A percentile compares a stretch with the other conserved stretches of the same genome.
Evolutionary conservation across 1,140 invertebrate genomes (phyloP).

Genomic region (Hyposmocoma kahamanoa): DNA sequence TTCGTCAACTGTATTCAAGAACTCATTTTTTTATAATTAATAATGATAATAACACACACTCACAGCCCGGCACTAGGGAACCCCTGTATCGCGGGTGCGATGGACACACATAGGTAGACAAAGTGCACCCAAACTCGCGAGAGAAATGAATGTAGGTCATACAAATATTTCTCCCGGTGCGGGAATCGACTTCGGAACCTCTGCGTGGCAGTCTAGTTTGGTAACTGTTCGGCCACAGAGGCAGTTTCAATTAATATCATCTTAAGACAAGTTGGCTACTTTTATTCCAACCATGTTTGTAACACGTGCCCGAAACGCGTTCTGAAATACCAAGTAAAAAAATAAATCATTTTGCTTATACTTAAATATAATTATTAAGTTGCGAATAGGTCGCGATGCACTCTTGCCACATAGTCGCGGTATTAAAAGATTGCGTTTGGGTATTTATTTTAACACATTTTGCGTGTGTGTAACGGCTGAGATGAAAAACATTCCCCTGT

Average conservation of each 20-base stretch:
- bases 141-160: too few relatives aligned
- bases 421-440: constrained; percentile 66
- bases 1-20: constrained; percentile 26
- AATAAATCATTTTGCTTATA: constrained; percentile 61
- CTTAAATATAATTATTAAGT: constrained; percentile 54
- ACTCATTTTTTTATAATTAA: constrained; percentile 19
- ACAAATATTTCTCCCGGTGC: too few relatives aligned
- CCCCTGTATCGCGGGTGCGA: too few relatives aligned
- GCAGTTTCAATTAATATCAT: constrained; percentile 27
- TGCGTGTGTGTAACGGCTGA: constrained; percentile 64
- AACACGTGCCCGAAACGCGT: constrained; percentile 31
- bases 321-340: constrained; percentile 42
- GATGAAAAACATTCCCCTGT: constrained; percentile 70
- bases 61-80: too few relatives aligned
- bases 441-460: constrained; percentile 73
- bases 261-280: constrained; percentile 26
- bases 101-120: too few relatives aligned
- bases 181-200: too few relatives aligned
- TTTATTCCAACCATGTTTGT: constrained; percentile 29
- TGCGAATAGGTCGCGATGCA: constrained; percentile 54
- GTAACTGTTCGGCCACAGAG: too few relatives aligned
- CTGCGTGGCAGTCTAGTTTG: too few relatives aligned
- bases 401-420: constrained; percentile 59
- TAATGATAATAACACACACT: too few relatives aligned
- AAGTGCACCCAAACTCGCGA: too few relatives aligned